A percentile compares a stretch with the other conserved stretches of the same genome.
Evolutionary conservation across 2,888 invertebrate genomes (phyloP).

Genomic region (Thecophora atra): DNA sequence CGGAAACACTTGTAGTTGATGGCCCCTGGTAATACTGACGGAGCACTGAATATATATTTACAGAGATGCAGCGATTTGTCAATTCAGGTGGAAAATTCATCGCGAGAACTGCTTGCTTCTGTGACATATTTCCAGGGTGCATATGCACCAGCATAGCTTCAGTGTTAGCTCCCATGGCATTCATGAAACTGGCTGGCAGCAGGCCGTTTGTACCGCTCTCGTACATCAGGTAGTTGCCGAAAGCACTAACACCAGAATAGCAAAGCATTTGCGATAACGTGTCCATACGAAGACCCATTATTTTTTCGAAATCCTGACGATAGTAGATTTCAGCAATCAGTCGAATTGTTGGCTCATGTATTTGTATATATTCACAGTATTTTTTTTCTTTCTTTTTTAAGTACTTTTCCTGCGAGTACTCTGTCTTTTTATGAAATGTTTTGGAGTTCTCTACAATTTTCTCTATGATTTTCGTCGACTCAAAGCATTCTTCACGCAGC

Average conservation of each 20-base stretch:
- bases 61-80: constrained; percentile 75
- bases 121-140: constrained; percentile 83
- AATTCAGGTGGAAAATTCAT: constrained; percentile 82
- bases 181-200: constrained; percentile 82
- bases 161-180: constrained; percentile 76
- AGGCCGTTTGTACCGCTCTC: constrained; percentile 91
- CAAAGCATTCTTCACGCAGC: constrained; percentile 78
- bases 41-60: constrained; percentile 80
- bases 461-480: constrained; percentile 84
- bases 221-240: constrained; percentile 82
- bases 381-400: constrained; percentile 94
- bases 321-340: constrained; percentile 87
- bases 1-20: constrained; percentile 12
- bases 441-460: constrained; percentile 90
- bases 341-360: constrained; percentile 82
- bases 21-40: constrained; percentile 74
- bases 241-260: constrained; percentile 80
- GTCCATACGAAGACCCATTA: constrained; percentile 83
- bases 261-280: constrained; percentile 88
- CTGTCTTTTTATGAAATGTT: constrained; percentile 90
- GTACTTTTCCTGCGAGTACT: constrained; percentile 93
- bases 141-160: constrained; percentile 76
- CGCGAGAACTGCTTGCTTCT: constrained; percentile 79
- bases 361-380: constrained; percentile 84
- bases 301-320: constrained; percentile 78